phyloP scores from a whole-genome alignment of 2,888 invertebrate genomes.

The Baccha elongata region DNA sequence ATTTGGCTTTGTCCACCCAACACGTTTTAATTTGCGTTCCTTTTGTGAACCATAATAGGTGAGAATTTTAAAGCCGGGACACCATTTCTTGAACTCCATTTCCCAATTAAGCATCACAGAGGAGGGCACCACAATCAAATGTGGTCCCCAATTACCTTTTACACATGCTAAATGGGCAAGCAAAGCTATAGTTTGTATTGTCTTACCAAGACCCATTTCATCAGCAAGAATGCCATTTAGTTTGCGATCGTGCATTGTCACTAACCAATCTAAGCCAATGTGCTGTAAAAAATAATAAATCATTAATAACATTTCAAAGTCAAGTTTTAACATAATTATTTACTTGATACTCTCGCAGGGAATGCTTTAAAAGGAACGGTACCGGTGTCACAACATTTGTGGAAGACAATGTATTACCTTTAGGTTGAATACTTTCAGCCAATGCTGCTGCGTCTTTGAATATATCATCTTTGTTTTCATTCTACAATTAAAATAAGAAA shows the following conservation, averaged over 20 bases:
- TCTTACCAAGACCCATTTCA: conserved; percentile 98
- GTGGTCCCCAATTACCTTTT: conserved; percentile 96
- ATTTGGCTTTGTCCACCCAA: conserved; percentile 99
- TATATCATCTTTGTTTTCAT: conserved; percentile 85
- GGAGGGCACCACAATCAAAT: conserved; percentile 99
- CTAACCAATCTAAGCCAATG: conserved; percentile 98
- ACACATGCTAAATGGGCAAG: conserved; percentile 97
- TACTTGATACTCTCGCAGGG: conserved; percentile 93
- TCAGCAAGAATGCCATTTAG: conserved; percentile 98
- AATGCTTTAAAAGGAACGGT: conserved; percentile 95
- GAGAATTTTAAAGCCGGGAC: conserved; percentile 98
- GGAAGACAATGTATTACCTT: conserved; percentile 97
- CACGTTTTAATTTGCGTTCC: conserved; percentile 94
- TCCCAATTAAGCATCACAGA: conserved; percentile 99
- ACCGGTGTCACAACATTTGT: conserved; percentile 96
- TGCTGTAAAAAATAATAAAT: conserved; percentile 84
- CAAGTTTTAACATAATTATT: not conserved
- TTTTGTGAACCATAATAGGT: conserved; percentile 99
- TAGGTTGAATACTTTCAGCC: conserved; percentile 98
- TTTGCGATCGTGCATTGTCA: conserved; percentile 96
- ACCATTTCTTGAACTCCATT: conserved; percentile 99
- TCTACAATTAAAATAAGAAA: conserved; percentile 58
- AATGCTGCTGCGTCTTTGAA: conserved; percentile 96
- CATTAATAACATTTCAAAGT: not conserved
- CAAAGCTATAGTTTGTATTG: conserved; percentile 97